Percentiles rank a stretch among this genome's conserved stretches.
Evolutionary conservation across 2,113 vertebrate genomes (phyloP).

Genomic region (Callorhinus ursinus): DNA sequence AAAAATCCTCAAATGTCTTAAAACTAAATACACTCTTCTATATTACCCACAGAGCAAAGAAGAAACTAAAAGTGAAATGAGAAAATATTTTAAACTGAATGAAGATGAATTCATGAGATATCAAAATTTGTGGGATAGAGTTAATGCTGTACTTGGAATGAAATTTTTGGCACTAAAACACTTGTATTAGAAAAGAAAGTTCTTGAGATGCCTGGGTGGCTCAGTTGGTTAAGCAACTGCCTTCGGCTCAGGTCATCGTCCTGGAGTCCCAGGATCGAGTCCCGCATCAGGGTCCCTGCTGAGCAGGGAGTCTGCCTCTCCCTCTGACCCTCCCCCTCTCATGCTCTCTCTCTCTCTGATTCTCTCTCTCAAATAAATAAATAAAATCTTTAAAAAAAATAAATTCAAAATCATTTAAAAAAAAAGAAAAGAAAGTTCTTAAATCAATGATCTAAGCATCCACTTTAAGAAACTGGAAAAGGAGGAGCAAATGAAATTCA

Average conservation of each 20-base stretch:
- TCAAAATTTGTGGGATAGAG: background rate
- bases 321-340: too few species aligned
- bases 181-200: background rate
- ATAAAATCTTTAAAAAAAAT: too few species aligned
- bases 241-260: too few species aligned
- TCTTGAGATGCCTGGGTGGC: too few species aligned
- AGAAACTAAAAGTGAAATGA: background rate
- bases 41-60: background rate
- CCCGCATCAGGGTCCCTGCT: too few species aligned
- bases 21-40: background rate
- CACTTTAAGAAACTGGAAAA: background rate
- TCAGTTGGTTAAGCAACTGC: too few species aligned
- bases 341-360: too few species aligned
- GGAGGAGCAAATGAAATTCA: background rate
- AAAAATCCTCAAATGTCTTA: background rate
- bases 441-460: background rate
- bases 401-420: too few species aligned
- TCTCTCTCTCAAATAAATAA: too few species aligned
- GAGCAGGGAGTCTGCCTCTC: too few species aligned
- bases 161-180: background rate
- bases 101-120: background rate
- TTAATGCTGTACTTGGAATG: background rate
- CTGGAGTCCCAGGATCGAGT: too few species aligned
- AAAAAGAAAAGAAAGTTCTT: background rate
- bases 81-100: background rate